phyloP scores from a whole-genome alignment of 1,140 invertebrate species.

The Aphis craccivora region DNA sequence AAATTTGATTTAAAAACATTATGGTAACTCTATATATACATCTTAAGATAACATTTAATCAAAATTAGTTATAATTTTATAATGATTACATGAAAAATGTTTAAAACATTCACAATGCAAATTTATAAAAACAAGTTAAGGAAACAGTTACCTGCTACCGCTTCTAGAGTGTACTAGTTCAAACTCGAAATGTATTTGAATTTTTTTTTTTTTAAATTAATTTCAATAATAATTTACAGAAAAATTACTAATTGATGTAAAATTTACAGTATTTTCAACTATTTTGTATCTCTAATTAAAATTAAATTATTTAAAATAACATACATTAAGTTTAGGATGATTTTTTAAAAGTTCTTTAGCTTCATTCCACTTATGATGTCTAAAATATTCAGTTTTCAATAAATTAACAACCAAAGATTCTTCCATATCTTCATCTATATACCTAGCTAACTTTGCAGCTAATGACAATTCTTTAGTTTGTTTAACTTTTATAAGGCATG shows the following conservation, averaged over 20 bases:
- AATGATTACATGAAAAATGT: not conserved
- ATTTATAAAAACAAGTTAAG: not conserved
- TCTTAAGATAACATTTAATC: not conserved
- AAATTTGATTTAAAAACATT: no score
- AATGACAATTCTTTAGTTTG: slow-evolving; percentile 59
- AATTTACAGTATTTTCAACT: not conserved
- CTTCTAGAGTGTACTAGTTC: not conserved
- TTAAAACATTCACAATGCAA: not conserved
- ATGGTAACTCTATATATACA: no score
- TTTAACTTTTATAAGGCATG: slow-evolving; percentile 59
- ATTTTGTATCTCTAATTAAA: not conserved
- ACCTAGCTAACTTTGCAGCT: slow-evolving; percentile 59
- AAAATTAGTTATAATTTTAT: not conserved
- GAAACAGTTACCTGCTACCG: not conserved
- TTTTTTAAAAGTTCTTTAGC: slow-evolving; percentile 42
- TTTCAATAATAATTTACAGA: no score
- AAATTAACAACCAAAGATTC: slow-evolving; percentile 46
- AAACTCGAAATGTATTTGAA: not conserved
- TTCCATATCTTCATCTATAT: slow-evolving; percentile 43
- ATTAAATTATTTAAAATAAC: not conserved
- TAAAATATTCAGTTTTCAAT: slow-evolving; percentile 50
- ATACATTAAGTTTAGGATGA: slow-evolving; percentile 48
- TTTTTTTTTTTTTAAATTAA: not conserved
- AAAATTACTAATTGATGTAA: no score
- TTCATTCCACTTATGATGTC: slow-evolving; percentile 52